Evolutionary conservation across 2,888 invertebrate species (phyloP).

Genomic region (Cerastis leucographa): DNA sequence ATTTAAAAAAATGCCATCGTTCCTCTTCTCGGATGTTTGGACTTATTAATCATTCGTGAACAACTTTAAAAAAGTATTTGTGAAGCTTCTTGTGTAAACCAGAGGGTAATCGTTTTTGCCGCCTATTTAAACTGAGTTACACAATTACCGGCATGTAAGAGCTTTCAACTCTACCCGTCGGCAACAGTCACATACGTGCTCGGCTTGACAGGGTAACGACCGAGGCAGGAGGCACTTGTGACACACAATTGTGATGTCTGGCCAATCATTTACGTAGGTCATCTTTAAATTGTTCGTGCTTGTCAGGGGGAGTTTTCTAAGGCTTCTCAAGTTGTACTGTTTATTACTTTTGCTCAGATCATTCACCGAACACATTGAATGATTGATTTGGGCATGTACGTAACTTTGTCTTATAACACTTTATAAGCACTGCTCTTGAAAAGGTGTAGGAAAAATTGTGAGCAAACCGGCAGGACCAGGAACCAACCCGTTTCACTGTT

Average conservation of each 20-base stretch:
- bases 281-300: conserved; percentile 9
- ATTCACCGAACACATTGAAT: background rate
- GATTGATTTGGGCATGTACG: conserved; percentile 1
- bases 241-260: background rate
- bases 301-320: background rate
- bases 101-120: too few species aligned
- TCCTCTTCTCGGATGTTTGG: background rate
- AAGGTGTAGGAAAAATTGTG: background rate
- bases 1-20: background rate
- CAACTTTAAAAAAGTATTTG: background rate
- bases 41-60: background rate
- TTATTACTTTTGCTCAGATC: conserved; percentile 6
- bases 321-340: conserved; percentile 28
- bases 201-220: conserved; percentile 29
- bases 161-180: background rate
- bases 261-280: conserved; percentile 36
- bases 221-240: conserved; percentile 1
- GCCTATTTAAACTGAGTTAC: background rate
- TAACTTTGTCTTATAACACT: background rate
- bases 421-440: background rate
- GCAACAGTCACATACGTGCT: background rate
- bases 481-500: background rate
- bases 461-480: background rate
- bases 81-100: background rate
- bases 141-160: background rate